Conservation (phyloP, 2,113 vertebrate species). For the Procavia capensis region DNA sequence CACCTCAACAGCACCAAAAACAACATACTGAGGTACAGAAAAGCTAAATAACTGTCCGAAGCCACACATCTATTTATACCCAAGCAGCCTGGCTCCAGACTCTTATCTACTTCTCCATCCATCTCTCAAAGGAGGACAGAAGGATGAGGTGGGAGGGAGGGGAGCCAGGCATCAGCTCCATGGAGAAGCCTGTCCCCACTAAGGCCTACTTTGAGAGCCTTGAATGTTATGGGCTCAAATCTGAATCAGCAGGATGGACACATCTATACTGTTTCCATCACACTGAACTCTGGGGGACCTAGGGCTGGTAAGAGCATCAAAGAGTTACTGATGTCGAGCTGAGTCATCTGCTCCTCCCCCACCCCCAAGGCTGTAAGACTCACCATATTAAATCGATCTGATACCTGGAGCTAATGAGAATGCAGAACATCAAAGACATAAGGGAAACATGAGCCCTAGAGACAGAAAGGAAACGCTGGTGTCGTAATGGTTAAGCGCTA, state of each 20-base stretch:
- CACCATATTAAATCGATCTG: not conserved
- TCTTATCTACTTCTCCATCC: not conserved
- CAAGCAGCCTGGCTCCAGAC: not conserved
- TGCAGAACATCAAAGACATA: too few relatives aligned
- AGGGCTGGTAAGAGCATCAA: not conserved
- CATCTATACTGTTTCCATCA: not conserved
- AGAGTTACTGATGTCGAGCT: not conserved
- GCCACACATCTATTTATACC: not conserved
- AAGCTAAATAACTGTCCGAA: constrained; percentile 35
- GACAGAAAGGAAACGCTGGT: too few relatives aligned
- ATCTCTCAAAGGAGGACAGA: not conserved
- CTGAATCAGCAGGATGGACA: not conserved
- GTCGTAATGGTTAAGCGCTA: too few relatives aligned
- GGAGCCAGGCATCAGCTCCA: not conserved
- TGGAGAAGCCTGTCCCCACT: not conserved
- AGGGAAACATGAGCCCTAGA: too few relatives aligned
- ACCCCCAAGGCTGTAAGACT: not conserved
- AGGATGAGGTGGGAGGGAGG: not conserved
- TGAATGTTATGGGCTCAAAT: not conserved
- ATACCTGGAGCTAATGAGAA: too few relatives aligned
- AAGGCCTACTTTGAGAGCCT: not conserved
- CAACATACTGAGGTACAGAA: not conserved
- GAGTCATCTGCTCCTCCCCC: not conserved
- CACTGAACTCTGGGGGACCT: not conserved
- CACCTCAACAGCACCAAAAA: too few relatives aligned